Evolutionary conservation across 2,797 vertebrate species (phyloP).

Genomic region (Cirrhinus mrigala): DNA sequence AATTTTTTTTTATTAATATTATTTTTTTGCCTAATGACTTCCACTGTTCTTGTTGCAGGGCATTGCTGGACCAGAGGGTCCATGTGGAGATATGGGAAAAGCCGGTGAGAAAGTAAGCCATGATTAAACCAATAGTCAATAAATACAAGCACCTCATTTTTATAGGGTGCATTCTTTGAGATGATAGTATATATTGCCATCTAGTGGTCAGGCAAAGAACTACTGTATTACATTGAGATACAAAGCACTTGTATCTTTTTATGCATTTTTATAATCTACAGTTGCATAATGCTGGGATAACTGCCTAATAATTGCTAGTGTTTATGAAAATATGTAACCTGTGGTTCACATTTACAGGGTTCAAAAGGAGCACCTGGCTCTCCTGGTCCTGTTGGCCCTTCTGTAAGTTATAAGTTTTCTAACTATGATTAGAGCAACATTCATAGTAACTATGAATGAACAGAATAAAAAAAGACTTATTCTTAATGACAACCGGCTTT

Average conservation of each 20-base stretch:
- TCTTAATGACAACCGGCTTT: background rate
- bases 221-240: too few relatives aligned
- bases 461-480: background rate
- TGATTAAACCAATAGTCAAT: constrained; percentile 20
- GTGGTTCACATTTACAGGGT: constrained; percentile 76
- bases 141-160: background rate
- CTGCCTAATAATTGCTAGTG: too few relatives aligned
- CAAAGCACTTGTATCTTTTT: too few relatives aligned
- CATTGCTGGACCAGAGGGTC: constrained; percentile 78
- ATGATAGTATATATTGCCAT: constrained; percentile 43
- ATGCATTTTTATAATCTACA: background rate
- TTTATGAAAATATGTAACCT: background rate
- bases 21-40: background rate
- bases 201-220: constrained; percentile 53
- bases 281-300: too few relatives aligned
- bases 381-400: constrained; percentile 72
- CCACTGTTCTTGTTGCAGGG: constrained; percentile 74
- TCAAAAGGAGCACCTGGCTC: constrained; percentile 76
- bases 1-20: too few relatives aligned
- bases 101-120: constrained; percentile 84
- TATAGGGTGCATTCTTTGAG: background rate
- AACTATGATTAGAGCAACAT: constrained; percentile 3
- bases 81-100: constrained; percentile 78
- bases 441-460: background rate
- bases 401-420: constrained; percentile 76